Evolutionary conservation across 2,113 vertebrate species (phyloP).

Genomic region (Neolamprologus caudopunctatus): DNA sequence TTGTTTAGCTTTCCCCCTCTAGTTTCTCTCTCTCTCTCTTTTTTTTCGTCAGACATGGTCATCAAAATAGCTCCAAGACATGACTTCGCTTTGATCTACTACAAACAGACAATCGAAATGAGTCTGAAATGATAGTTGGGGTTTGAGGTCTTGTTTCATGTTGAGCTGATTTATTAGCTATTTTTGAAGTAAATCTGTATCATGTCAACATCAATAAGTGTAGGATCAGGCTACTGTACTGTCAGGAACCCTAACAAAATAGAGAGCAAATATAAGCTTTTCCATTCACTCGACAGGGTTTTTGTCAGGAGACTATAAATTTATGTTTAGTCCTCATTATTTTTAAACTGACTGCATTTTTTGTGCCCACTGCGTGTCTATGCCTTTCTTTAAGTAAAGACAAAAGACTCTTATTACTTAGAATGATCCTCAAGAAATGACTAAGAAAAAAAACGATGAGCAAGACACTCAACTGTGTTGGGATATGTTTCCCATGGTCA

Average conservation of each 20-base stretch:
- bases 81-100: not conserved
- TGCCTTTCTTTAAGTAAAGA: not conserved
- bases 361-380: not conserved
- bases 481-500: conserved; percentile 61
- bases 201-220: not conserved
- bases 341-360: not conserved
- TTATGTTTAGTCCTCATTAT: not conserved
- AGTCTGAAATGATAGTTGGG: conserved; percentile 12
- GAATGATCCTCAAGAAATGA: conserved; percentile 18
- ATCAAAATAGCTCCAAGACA: conserved; percentile 3
- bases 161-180: not conserved
- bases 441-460: conserved; percentile 25
- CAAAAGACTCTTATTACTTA: not conserved
- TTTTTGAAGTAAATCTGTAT: conserved; percentile 22
- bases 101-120: not conserved
- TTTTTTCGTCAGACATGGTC: conserved; percentile 3
- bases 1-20: conserved; percentile 12
- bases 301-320: not conserved
- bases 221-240: conserved; percentile 5
- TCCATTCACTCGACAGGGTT: not conserved
- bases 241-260: not conserved
- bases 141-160: conserved; percentile 41
- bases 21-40: not conserved
- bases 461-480: conserved; percentile 1
- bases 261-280: not conserved